Percentiles rank a stretch among this genome's conserved stretches.
Conservation (phyloP, 2,888 invertebrate species). For the Chromoteleia sp. region DNA sequence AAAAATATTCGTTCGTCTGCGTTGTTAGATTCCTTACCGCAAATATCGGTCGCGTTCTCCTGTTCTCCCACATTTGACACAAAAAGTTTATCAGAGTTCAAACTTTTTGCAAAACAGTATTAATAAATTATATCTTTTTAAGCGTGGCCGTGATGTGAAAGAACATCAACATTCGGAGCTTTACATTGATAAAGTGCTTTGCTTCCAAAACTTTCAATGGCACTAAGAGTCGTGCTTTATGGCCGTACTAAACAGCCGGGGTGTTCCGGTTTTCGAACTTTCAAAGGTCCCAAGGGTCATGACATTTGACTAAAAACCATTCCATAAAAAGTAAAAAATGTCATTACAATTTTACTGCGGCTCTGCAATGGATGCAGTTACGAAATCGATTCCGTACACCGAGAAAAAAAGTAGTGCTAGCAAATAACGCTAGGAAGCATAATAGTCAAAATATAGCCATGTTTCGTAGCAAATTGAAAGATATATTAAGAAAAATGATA, state of each 20-base stretch:
- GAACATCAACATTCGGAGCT: constrained; percentile 55
- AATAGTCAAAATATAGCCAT: too few relatives aligned
- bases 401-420: too few relatives aligned
- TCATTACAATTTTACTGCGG: constrained; percentile 15
- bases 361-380: neutral
- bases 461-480: too few relatives aligned
- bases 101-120: neutral
- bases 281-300: constrained; percentile 47
- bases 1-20: too few relatives aligned
- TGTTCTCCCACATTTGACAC: too few relatives aligned
- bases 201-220: constrained; percentile 64
- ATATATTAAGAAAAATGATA: too few relatives aligned
- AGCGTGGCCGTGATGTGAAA: constrained; percentile 44
- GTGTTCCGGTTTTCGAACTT: constrained; percentile 59
- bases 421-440: too few relatives aligned
- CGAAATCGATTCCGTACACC: neutral
- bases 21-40: too few relatives aligned
- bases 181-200: constrained; percentile 59
- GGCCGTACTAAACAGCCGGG: constrained; percentile 54
- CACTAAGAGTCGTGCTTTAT: constrained; percentile 62
- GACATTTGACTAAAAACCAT: constrained; percentile 56
- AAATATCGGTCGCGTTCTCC: too few relatives aligned
- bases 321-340: neutral
- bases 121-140: constrained; percentile 44
- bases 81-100: constrained; percentile 7